These are phyloP conservation scores for Nesogale talazaci DNA, from an alignment of 2,113 vertebrate species.

Conservation along the genomic window DNA sequence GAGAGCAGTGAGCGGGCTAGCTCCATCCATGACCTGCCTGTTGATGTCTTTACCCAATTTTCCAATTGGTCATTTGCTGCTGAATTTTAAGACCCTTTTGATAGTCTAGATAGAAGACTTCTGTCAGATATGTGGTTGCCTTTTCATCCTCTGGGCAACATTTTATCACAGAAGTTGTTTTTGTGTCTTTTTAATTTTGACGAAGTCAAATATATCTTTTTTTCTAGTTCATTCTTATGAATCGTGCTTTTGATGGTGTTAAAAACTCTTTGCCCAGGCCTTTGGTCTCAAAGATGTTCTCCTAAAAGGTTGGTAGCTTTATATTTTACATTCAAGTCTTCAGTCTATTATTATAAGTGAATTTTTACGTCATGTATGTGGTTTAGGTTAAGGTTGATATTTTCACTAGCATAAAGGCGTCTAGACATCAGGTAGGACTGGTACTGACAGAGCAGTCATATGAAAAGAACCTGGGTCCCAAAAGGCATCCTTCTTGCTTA, in stretches of 20 bases:
- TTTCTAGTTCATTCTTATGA: no score
- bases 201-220: no score
- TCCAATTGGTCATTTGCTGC: background rate
- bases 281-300: no score
- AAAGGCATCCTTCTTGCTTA: background rate
- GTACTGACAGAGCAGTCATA: background rate
- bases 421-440: background rate
- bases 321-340: background rate
- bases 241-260: no score
- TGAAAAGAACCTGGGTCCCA: background rate
- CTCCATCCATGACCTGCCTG: background rate
- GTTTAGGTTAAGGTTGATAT: background rate
- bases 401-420: background rate
- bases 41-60: background rate
- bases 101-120: background rate
- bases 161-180: no score
- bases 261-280: no score
- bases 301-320: no score
- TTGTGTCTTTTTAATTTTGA: no score
- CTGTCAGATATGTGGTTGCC: no score
- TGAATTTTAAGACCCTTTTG: conserved; percentile 10
- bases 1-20: no score
- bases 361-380: background rate
- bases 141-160: no score
- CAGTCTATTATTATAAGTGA: background rate